Base-by-base conservation (phyloP, 1,140 invertebrate genomes). In the Caenorhabditis briggsae region DNA sequence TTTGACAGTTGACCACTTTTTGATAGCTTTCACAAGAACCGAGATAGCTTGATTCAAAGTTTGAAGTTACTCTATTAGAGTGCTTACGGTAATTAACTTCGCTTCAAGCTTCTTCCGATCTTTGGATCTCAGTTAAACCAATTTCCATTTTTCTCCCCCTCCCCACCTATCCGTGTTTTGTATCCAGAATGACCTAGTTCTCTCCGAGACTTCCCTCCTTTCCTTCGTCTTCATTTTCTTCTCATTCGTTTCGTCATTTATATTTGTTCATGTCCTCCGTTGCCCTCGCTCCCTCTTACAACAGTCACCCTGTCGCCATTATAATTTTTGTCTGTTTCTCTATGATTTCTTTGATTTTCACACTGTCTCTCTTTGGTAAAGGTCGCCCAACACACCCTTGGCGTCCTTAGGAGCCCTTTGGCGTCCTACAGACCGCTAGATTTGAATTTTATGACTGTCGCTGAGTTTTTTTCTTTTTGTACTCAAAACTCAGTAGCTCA, bases 131-230 rank as follows among this genome's bases (percentile, higher is more conserved):
- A 25, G n/a, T 58, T 58, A 33, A 33, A 33, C 33, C 33, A 33
- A 58, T 20, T 58, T 20, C n/a, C n/a, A 18, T 33, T 61, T 11
- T 23, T 61, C 59, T 11, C 9, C 59, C 9, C 7, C 59, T 12
- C 14, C 20, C n/a, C n/a, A n/a, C n/a, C 9, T 18, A 61, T 61
- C 59, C 59, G 59, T 61, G n/a, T 18, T 61, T 25, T 61, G 20
- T 61, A 61, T 61, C 59, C n/a, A 25, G 12, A 61, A 20, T 61
- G 59, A 61, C 59, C 59, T 61, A 61, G 20, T 61, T 61, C 59
- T 61, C 23, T 23, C 23, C 59, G 59, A 23, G 59, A 61, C 23
- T 23, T 25, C 23, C 59, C 59, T 61, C 59, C 25, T 23, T n/a
- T 5, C 56, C 7, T n/a, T 58, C 56, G 0, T 53, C 50, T 53